These are phyloP conservation scores for Papilio polytes DNA, from an alignment of 1,140 invertebrate genomes.

Conservation along the genomic window DNA sequence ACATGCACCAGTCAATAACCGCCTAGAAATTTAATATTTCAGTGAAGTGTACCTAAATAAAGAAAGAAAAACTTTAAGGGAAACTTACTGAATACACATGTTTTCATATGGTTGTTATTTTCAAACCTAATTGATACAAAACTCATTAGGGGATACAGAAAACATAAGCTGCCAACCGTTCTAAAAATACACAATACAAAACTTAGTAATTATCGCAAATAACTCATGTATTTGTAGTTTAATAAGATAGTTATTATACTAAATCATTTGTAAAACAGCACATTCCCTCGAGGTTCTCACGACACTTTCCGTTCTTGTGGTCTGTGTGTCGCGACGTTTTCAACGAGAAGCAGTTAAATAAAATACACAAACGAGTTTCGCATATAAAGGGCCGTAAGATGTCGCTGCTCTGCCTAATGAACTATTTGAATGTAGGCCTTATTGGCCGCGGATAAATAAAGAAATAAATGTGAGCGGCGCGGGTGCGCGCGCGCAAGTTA, in stretches of 20 bases:
- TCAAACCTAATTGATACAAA: no score
- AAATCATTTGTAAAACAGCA: not conserved
- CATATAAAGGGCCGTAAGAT: slow-evolving; percentile 75
- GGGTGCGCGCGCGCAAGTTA: slow-evolving; percentile 70
- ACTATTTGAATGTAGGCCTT: slow-evolving; percentile 82
- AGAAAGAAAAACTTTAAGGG: no score
- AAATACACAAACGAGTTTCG: slow-evolving; percentile 65
- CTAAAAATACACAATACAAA: not conserved
- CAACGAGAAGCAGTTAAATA: slow-evolving; percentile 72
- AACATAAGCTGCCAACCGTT: no score
- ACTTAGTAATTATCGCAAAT: not conserved
- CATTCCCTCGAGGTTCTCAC: not conserved
- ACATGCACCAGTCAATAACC: not conserved
- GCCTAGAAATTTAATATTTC: no score
- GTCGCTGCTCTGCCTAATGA: slow-evolving; percentile 72
- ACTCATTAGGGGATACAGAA: not conserved
- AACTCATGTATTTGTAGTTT: not conserved
- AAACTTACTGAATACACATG: no score
- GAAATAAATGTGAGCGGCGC: slow-evolving; percentile 67
- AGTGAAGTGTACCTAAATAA: no score
- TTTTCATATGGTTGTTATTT: no score
- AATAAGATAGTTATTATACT: not conserved
- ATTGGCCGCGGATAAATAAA: slow-evolving; percentile 77
- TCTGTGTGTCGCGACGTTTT: slow-evolving; percentile 56
- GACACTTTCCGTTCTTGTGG: slow-evolving; percentile 15